These are phyloP conservation scores for Mormyrops boulengeri DNA, from an alignment of 2,797 vertebrate genomes.

Conservation along the genomic window DNA sequence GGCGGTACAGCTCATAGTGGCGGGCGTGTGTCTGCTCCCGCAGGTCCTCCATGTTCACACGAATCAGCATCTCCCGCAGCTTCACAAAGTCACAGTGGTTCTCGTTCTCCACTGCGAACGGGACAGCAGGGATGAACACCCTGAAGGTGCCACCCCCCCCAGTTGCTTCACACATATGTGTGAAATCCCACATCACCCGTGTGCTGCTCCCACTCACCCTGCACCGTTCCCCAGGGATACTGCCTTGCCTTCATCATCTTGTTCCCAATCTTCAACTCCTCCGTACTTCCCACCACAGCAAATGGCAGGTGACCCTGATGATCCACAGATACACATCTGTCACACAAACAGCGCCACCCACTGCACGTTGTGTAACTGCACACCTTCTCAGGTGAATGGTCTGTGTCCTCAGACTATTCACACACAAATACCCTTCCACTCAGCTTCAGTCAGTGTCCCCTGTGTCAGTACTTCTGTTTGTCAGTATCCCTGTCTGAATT, in stretches of 20 bases:
- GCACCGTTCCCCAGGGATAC: slow-evolving; percentile 97
- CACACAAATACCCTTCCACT: background rate
- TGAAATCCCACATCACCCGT: background rate
- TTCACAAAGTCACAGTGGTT: slow-evolving; percentile 97
- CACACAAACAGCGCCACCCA: background rate
- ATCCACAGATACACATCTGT: slow-evolving; percentile 5
- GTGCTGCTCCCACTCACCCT: slow-evolving; percentile 66
- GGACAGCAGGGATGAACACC: background rate
- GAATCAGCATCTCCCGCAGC: slow-evolving; percentile 93
- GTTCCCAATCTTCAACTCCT: slow-evolving; percentile 96
- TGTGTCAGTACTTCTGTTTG: background rate
- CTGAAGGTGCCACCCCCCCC: background rate
- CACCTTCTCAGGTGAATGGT: background rate
- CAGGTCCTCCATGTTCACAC: slow-evolving; percentile 98
- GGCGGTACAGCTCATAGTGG: slow-evolving; percentile 94
- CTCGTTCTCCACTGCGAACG: slow-evolving; percentile 88
- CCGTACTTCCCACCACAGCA: slow-evolving; percentile 93
- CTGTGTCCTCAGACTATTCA: background rate
- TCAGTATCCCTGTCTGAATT: background rate
- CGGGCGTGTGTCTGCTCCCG: slow-evolving; percentile 93
- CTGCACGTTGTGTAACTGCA: background rate
- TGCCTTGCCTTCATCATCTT: slow-evolving; percentile 98
- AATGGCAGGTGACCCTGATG: slow-evolving; percentile 92
- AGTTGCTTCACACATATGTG: background rate
- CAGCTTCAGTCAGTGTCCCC: background rate